A percentile compares a stretch with the other conserved stretches of the same genome.
phyloP scores from a whole-genome alignment of 2,888 invertebrate genomes.

The Aporophyla lueneburgensis region DNA sequence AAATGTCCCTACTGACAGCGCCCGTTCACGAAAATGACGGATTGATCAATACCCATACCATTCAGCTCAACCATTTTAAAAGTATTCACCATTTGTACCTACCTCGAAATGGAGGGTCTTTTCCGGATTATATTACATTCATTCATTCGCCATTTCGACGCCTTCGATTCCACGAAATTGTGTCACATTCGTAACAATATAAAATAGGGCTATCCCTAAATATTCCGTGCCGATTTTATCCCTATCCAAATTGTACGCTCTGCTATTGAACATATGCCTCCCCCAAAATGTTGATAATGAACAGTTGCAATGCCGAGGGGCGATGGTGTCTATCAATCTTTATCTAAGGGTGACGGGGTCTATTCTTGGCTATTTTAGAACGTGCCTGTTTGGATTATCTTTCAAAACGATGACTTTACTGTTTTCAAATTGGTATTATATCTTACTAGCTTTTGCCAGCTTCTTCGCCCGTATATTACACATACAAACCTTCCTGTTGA shows the following conservation, averaged over 20 bases:
- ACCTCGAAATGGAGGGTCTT: background rate
- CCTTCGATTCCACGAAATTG: background rate
- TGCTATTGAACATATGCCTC: constrained; percentile 18
- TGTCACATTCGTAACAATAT: constrained; percentile 13
- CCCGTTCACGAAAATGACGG: too few relatives aligned
- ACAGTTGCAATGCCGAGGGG: constrained; percentile 41
- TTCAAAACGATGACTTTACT: background rate
- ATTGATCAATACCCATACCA: too few relatives aligned
- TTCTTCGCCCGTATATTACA: too few relatives aligned
- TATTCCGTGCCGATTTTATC: constrained; percentile 17
- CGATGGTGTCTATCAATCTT: constrained; percentile 41
- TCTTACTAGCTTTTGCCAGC: too few relatives aligned
- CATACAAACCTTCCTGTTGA: too few relatives aligned
- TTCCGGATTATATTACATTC: background rate
- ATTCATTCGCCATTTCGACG: background rate
- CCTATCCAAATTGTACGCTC: constrained; percentile 8
- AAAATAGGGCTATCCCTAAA: constrained; percentile 19
- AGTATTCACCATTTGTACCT: too few relatives aligned
- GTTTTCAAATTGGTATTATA: background rate
- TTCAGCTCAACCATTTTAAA: too few relatives aligned
- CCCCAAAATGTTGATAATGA: constrained; percentile 39
- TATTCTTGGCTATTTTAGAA: constrained; percentile 24
- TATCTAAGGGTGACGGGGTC: constrained; percentile 32
- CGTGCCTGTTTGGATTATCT: background rate
- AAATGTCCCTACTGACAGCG: too few relatives aligned